A percentile compares a stretch with the other conserved stretches of the same genome.
Evolutionary conservation across 2,797 vertebrate species (phyloP).

Genomic region (Liasis olivaceus): DNA sequence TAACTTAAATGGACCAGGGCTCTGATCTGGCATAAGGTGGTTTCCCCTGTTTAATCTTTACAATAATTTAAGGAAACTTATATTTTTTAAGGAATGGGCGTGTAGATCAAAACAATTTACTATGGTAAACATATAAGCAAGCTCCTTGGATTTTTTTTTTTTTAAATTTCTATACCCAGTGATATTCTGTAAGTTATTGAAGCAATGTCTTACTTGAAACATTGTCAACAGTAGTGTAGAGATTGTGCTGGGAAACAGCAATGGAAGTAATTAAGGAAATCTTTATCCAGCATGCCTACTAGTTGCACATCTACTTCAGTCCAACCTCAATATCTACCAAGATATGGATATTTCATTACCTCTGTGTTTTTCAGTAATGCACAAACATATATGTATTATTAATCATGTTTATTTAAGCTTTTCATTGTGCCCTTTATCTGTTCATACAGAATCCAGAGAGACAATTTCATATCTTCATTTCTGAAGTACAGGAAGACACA

Average conservation of each 20-base stretch:
- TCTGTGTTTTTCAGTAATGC: neutral
- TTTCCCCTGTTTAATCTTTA: neutral
- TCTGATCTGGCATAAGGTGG: neutral
- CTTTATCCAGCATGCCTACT: neutral
- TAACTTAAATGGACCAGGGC: neutral
- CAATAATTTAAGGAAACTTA: neutral
- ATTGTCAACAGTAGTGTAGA: neutral
- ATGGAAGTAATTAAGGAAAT: neutral
- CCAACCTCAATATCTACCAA: neutral
- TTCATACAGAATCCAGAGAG: neutral
- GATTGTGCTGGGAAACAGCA: neutral
- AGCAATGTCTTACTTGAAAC: neutral
- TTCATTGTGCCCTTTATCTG: neutral
- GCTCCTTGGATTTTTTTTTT: neutral
- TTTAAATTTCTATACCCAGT: neutral
- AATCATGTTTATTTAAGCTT: neutral
- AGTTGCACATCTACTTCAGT: neutral
- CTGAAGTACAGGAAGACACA: neutral
- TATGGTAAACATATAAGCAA: neutral
- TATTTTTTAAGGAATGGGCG: neutral
- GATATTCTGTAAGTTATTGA: too few relatives aligned
- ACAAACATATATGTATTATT: neutral
- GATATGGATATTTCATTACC: neutral
- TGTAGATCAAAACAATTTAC: neutral
- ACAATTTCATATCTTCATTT: neutral